A percentile compares a stretch with the other conserved stretches of the same genome.
Conservation (phyloP, 2,888 invertebrate species). For the Tinea semifulvella region DNA sequence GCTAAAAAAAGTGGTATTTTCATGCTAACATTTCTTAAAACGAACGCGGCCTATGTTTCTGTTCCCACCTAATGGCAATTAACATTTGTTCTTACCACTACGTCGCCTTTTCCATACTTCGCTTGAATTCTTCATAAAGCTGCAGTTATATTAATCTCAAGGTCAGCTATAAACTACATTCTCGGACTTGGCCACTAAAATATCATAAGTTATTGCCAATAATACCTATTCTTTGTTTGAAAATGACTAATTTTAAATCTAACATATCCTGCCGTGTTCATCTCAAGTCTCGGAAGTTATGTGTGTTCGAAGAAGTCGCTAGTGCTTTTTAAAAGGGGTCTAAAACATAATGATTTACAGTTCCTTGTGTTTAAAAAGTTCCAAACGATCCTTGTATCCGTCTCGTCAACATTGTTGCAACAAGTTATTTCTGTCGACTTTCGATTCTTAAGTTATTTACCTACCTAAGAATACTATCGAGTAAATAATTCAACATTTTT, state of each 20-base stretch:
- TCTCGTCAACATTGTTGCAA: slow-evolving; percentile 49
- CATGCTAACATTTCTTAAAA: no score
- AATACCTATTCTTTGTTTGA: slow-evolving; percentile 10
- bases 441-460: slow-evolving; percentile 6
- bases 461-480: no score
- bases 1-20: no score
- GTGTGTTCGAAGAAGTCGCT: slow-evolving; percentile 62
- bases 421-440: not conserved
- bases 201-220: slow-evolving; percentile 7
- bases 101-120: not conserved
- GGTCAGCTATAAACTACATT: no score
- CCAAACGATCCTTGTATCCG: slow-evolving; percentile 63
- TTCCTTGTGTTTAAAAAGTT: slow-evolving; percentile 58
- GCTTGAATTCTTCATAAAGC: not conserved
- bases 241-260: slow-evolving; percentile 12
- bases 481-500: no score
- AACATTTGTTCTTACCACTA: not conserved
- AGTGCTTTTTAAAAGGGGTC: slow-evolving; percentile 60
- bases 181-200: no score
- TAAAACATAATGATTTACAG: slow-evolving; percentile 57
- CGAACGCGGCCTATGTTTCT: no score
- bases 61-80: not conserved
- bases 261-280: slow-evolving; percentile 11
- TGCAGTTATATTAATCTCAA: no score
- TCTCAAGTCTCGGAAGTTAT: slow-evolving; percentile 29